phyloP scores from a whole-genome alignment of 2,113 vertebrate genomes.

The Uria lomvia region DNA sequence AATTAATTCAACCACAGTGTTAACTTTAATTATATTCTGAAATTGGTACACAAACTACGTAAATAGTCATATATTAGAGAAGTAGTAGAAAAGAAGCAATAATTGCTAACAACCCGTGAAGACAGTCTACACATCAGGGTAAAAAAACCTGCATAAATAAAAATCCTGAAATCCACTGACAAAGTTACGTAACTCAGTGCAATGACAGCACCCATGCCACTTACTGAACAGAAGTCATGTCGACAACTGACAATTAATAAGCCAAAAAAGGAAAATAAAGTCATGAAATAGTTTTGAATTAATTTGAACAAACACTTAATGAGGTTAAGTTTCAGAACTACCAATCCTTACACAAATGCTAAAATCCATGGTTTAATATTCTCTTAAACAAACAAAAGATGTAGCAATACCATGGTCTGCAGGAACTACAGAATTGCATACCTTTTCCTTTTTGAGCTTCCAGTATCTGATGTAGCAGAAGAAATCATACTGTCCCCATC shows the following conservation, averaged over 20 bases:
- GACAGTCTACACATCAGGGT: background rate
- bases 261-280: background rate
- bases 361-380: background rate
- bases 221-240: background rate
- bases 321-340: background rate
- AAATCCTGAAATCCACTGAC: background rate
- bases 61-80: background rate
- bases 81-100: background rate
- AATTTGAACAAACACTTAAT: background rate
- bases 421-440: conserved; percentile 38
- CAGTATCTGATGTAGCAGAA: conserved; percentile 90
- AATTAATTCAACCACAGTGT: background rate
- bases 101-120: background rate
- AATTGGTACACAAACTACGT: background rate
- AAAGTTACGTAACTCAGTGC: background rate
- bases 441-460: conserved; percentile 96
- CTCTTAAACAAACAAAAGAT: background rate
- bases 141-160: background rate
- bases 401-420: background rate
- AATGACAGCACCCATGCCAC: background rate
- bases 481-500: conserved; percentile 98
- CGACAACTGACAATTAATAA: background rate
- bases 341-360: background rate
- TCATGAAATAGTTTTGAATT: background rate
- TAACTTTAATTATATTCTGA: background rate